These are phyloP conservation scores for Pterois miles DNA, from an alignment of 2,797 vertebrate genomes.

Conservation along the genomic window DNA sequence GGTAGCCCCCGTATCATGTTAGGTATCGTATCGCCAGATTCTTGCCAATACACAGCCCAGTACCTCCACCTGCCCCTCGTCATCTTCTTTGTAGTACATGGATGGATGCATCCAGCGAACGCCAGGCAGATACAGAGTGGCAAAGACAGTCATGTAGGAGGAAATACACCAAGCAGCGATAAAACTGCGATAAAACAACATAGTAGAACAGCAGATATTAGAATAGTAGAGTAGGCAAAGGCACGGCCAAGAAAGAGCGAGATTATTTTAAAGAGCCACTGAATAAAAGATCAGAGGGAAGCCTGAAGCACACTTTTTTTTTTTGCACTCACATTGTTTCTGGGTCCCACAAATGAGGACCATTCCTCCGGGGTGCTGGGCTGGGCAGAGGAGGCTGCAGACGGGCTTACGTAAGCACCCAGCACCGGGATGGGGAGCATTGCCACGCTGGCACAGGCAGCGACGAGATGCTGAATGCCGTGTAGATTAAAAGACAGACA, in stretches of 20 bases:
- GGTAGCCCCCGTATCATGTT: too few relatives aligned
- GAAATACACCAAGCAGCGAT: slow-evolving; percentile 20
- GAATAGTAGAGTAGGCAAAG: neutral
- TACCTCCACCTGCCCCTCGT: neutral
- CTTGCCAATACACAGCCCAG: neutral
- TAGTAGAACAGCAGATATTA: too few relatives aligned
- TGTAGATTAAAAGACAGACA: neutral
- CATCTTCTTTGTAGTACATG: neutral
- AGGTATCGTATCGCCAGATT: too few relatives aligned
- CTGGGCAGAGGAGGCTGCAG: slow-evolving; percentile 22
- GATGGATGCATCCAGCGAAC: neutral
- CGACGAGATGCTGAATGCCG: slow-evolving; percentile 12
- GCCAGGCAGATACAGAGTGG: neutral
- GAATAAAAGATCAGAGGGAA: slow-evolving; percentile 61
- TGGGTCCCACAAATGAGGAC: slow-evolving; percentile 62
- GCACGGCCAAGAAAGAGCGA: neutral
- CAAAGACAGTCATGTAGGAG: slow-evolving; percentile 3
- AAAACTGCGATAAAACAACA: too few relatives aligned
- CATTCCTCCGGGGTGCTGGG: slow-evolving; percentile 51
- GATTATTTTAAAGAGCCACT: slow-evolving; percentile 49
- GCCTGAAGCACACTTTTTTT: slow-evolving; percentile 28
- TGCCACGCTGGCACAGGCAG: slow-evolving; percentile 53
- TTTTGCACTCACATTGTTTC: slow-evolving; percentile 43
- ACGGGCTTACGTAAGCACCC: slow-evolving; percentile 42
- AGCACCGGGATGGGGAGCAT: slow-evolving; percentile 19